Base-by-base conservation (phyloP, 2,888 invertebrate species). In the Campoletis raptor region DNA sequence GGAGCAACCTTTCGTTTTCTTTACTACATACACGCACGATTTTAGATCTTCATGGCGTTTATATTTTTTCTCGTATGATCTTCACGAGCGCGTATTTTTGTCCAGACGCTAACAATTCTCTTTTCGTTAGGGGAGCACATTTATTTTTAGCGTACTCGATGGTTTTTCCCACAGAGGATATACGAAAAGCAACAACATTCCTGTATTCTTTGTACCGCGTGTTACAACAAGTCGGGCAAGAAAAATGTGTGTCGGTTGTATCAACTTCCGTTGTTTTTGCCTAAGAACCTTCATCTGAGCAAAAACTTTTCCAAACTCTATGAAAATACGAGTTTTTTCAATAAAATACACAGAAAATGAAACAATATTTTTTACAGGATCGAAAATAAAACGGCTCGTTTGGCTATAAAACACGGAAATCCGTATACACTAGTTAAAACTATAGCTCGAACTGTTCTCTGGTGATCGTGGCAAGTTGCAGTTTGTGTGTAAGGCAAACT, bases 41-140 rank as follows among this genome's bases (percentile, higher is more conserved):
- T 69, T 69, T 61, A 70, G 24, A 37, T 42, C 57, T 61, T 73
- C 81, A 37, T 52, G 64, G 57, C 72, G 45, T 85, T 69, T 76
- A 72, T 78, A 73, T 61, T 54, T 61, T 80, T 81, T 82, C 82
- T 73, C 80, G 82, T 85, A 77, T 79, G 77, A n/a, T 67, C 83
- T 84, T 83, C 78, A 80, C 72, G 82, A 88, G 86, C 89, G 88
- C 89, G 30, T 92, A 92, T 92, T 92, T 92, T 84, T 80, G 91
- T 91, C 89, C 88, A 88, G 89, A 88, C 90, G 87, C 88, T 57
- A 85, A 89, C 90, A 90, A 88, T 89, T 88, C 88, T 86, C 82
- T 79, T 89, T 89, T 87, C 88, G 89, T 88, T 89, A 88, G 91
- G 92, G 92, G 91, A 92, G 91, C 90, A 89, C 88, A 90, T 92